Conservation (phyloP, 2,797 vertebrate species). For the Miopithecus talapoin region DNA sequence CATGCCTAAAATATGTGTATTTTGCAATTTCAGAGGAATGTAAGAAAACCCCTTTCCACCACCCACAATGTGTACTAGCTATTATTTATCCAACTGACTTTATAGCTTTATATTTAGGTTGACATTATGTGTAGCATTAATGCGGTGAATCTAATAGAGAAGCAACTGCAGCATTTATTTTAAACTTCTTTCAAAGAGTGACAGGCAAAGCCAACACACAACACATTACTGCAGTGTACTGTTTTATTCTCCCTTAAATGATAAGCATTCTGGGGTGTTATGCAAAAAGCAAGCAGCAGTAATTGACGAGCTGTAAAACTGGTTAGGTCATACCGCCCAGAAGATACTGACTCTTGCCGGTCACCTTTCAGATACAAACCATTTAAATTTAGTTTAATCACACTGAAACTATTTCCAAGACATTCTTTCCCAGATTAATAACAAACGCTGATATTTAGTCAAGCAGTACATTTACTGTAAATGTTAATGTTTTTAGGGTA, state of each 20-base stretch:
- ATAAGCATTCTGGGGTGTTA: constrained; percentile 83
- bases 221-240: constrained; percentile 79
- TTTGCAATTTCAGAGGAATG: constrained; percentile 23
- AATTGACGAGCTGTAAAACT: constrained; percentile 87
- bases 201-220: constrained; percentile 85
- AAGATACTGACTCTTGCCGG: constrained; percentile 95
- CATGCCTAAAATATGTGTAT: constrained; percentile 62
- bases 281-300: constrained; percentile 91
- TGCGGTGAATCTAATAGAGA: constrained; percentile 80
- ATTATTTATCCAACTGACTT: constrained; percentile 61
- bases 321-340: constrained; percentile 95
- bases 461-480: constrained; percentile 69
- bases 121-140: constrained; percentile 79
- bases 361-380: constrained; percentile 99
- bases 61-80: constrained; percentile 52
- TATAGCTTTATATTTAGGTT: constrained; percentile 62
- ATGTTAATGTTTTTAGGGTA: constrained; percentile 70
- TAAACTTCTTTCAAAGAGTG: constrained; percentile 81
- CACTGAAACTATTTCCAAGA: constrained; percentile 78
- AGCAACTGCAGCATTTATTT: constrained; percentile 80
- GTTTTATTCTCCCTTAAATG: constrained; percentile 69
- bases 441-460: constrained; percentile 76
- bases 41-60: not conserved
- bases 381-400: constrained; percentile 88
- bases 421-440: constrained; percentile 80